A percentile compares a stretch with the other conserved stretches of the same genome.
Conservation (phyloP, 2,888 invertebrate species). For the Scrobipalpa atriplicella region DNA sequence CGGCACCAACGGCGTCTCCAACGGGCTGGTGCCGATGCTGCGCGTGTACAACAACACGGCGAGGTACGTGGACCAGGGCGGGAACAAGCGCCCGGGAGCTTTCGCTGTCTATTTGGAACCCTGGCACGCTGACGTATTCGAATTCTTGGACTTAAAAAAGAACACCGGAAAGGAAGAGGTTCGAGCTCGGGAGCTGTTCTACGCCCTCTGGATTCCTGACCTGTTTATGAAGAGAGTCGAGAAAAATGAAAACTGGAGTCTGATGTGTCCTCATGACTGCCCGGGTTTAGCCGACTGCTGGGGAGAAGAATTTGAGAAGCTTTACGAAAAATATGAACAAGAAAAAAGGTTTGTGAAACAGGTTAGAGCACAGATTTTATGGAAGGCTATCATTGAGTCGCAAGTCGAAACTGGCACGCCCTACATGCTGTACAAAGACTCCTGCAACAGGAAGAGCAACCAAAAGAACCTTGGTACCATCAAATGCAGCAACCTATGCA, state of each 20-base stretch:
- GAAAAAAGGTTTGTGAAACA: constrained; percentile 87
- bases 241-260: constrained; percentile 92
- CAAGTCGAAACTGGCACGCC: constrained; percentile 99
- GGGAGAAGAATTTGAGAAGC: constrained; percentile 96
- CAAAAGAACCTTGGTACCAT: constrained; percentile 99
- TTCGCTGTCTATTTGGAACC: constrained; percentile 99
- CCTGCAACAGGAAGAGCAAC: constrained; percentile 98
- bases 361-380: constrained; percentile 92
- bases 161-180: constrained; percentile 98
- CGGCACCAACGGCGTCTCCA: constrained; percentile 97
- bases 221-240: constrained; percentile 98
- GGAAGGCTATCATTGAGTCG: constrained; percentile 96
- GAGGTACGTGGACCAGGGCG: constrained; percentile 98
- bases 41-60: constrained; percentile 98
- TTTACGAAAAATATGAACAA: constrained; percentile 94
- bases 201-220: constrained; percentile 99
- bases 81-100: constrained; percentile 98
- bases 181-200: constrained; percentile 97
- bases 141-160: constrained; percentile 96
- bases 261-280: constrained; percentile 98
- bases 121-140: constrained; percentile 99
- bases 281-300: constrained; percentile 96
- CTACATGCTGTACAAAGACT: constrained; percentile 98
- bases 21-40: constrained; percentile 98
- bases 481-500: constrained; percentile 98